Conservation (phyloP, 1,140 invertebrate species). For the Neodiprion lecontei region DNA sequence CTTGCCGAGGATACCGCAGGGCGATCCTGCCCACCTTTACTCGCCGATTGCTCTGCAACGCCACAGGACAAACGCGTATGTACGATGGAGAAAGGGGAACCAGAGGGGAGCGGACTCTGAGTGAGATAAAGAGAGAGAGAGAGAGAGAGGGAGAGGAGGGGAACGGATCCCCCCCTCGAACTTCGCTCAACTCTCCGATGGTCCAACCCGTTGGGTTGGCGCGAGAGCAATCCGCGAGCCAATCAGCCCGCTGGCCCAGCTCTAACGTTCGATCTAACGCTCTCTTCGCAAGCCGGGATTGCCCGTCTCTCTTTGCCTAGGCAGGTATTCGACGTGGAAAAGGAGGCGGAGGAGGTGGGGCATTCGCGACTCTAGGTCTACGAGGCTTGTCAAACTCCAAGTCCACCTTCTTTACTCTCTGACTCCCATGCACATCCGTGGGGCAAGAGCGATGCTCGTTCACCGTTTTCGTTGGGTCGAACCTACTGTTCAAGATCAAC, state of each 20-base stretch:
- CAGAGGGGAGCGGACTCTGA: slow-evolving; percentile 13
- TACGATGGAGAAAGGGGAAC: background rate
- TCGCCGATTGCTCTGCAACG: too few relatives aligned
- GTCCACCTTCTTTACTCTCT: background rate
- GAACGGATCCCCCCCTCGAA: slow-evolving; percentile 34
- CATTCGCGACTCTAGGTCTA: background rate
- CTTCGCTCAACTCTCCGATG: slow-evolving; percentile 43
- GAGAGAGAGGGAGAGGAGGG: slow-evolving; percentile 12
- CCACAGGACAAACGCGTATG: too few relatives aligned
- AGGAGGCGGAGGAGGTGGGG: background rate
- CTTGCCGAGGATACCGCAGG: too few relatives aligned
- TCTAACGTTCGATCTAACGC: slow-evolving; percentile 57
- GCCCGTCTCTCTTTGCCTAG: slow-evolving; percentile 15
- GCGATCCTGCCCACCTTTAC: too few relatives aligned
- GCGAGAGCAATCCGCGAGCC: slow-evolving; percentile 46
- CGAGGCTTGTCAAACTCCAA: background rate
- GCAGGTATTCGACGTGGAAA: background rate
- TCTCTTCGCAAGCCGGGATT: slow-evolving; percentile 14
- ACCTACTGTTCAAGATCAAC: too few relatives aligned
- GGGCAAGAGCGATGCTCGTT: too few relatives aligned
- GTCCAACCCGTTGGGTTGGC: slow-evolving; percentile 48
- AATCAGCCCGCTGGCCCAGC: slow-evolving; percentile 41
- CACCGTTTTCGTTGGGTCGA: too few relatives aligned
- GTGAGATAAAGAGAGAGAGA: background rate
- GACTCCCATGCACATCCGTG: too few relatives aligned